Percentiles rank a stretch among this genome's conserved stretches.
phyloP scores from a whole-genome alignment of 1,140 invertebrate genomes.

The Trypoxylus dichotomus region DNA sequence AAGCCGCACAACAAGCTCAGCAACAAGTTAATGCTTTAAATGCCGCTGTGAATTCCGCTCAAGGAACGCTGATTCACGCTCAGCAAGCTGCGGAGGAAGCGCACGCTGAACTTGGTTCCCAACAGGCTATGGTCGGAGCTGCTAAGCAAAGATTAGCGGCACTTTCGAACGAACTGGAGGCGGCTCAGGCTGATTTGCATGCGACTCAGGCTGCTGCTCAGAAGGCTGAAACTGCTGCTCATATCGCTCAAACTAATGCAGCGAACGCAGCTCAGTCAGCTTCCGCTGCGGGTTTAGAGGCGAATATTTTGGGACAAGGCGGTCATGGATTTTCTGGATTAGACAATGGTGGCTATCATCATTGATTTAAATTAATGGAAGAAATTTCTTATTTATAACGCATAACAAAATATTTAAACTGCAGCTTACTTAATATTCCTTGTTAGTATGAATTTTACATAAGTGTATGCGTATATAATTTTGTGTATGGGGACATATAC shows the following conservation, averaged over 20 bases:
- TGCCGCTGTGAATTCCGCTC: constrained; percentile 20
- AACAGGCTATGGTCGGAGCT: constrained; percentile 21
- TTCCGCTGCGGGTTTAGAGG: background rate
- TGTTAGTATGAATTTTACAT: background rate
- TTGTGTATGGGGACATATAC: no score
- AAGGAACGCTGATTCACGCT: constrained; percentile 20
- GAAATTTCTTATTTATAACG: background rate
- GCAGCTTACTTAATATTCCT: background rate
- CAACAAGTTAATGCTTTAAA: constrained; percentile 8
- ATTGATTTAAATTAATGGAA: background rate
- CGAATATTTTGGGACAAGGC: background rate
- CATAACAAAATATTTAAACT: background rate
- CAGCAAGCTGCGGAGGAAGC: constrained; percentile 22
- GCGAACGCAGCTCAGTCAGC: constrained; percentile 15
- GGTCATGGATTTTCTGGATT: background rate
- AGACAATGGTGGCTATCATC: background rate
- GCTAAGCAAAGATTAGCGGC: constrained; percentile 25
- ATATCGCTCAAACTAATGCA: constrained; percentile 22
- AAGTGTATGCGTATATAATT: background rate
- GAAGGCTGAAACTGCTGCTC: constrained; percentile 18
- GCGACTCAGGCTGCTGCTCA: constrained; percentile 19
- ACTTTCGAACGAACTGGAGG: background rate
- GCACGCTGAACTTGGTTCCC: constrained; percentile 18
- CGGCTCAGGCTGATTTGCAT: constrained; percentile 17
- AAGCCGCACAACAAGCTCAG: constrained; percentile 3